Conservation (phyloP, 2,797 vertebrate species). For the Dromococcyx pavoninus region DNA sequence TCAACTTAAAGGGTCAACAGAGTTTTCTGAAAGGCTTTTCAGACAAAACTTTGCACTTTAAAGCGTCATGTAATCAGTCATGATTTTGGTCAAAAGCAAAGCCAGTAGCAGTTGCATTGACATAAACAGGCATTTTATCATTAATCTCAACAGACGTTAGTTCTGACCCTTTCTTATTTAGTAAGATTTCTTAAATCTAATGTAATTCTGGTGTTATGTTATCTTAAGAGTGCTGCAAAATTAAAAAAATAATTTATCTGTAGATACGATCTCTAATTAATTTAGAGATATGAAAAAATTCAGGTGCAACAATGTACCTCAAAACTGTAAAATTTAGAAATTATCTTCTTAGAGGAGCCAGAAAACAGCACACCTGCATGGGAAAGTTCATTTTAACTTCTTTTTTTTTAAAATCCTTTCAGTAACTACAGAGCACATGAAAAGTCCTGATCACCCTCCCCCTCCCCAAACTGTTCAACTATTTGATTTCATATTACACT, state of each 20-base stretch:
- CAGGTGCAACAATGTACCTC: constrained; percentile 56
- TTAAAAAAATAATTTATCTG: not conserved
- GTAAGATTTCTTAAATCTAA: not conserved
- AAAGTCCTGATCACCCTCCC: not conserved
- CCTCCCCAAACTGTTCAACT: not conserved
- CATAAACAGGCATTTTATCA: constrained; percentile 2
- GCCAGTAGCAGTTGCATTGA: not conserved
- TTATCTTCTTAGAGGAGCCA: constrained; percentile 63
- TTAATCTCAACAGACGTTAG: constrained; percentile 24
- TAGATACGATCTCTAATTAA: constrained; percentile 14
- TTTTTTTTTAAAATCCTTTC: not conserved
- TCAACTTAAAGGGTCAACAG: not conserved
- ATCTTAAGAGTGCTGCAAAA: not conserved
- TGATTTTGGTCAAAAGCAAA: constrained; percentile 21
- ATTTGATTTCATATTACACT: not conserved
- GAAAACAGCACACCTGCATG: constrained; percentile 57
- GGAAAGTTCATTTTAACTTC: constrained; percentile 51
- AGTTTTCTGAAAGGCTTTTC: not conserved
- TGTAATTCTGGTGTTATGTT: not conserved
- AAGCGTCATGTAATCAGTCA: not conserved
- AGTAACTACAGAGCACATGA: not conserved
- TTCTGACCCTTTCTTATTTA: not conserved
- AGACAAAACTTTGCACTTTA: not conserved
- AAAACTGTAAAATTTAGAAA: constrained; percentile 63
- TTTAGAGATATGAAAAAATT: constrained; percentile 3